Evolutionary conservation across 1,140 invertebrate genomes (phyloP), one percentile per base, ranked within the genome.

Genomic region (Thalassaphorura encarpata): DNA sequence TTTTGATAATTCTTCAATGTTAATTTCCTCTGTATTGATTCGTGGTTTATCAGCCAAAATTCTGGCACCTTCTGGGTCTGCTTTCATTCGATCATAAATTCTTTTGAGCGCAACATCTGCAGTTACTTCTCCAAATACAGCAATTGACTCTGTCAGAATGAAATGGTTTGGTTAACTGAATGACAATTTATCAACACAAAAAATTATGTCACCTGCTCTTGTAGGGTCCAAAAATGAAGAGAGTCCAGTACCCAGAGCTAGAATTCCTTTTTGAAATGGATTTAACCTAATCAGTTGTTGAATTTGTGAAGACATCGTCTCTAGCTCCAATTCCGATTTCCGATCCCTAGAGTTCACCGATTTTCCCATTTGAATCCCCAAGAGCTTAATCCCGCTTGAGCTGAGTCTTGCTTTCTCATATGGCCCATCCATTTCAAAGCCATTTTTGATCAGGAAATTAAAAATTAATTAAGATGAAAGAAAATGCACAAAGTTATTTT

Each of bases 11-110:
- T 75, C 77, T 29, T 83, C 72, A 26, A 93, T 77, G 70, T 94
- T 81, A 31, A 98, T 71, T 19, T 87, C 88, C 19, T 73, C 73
- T 2, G 87, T 83, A 71, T 88, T 94, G 27, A 98, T 91, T 53
- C 89, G 75, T 21, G 95, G 94, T 71, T 80, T 82, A 29, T 91
- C 82, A 41, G 69, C 66, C 13, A 75, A 66, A 62, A 78, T 75
- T 47, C 69, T 51, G 43, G 60, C 49, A 29, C 74, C 72, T 66
- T 66, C 62, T 45, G 49, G 36, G 36, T 67, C 53, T 27, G 56
- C 54, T 19, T 69, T 19, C 77, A 79, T 79, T 64, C 73, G 70
- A 47, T 67, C 28, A 28, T 68, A 67, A 21, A 80, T 69, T 19
- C 58, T 59, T 40, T 66, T 67, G 1, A 79, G 63, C 26, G 75